Evolutionary conservation across 2,113 vertebrate species (phyloP).

Genomic region (Hepsetus odoe): DNA sequence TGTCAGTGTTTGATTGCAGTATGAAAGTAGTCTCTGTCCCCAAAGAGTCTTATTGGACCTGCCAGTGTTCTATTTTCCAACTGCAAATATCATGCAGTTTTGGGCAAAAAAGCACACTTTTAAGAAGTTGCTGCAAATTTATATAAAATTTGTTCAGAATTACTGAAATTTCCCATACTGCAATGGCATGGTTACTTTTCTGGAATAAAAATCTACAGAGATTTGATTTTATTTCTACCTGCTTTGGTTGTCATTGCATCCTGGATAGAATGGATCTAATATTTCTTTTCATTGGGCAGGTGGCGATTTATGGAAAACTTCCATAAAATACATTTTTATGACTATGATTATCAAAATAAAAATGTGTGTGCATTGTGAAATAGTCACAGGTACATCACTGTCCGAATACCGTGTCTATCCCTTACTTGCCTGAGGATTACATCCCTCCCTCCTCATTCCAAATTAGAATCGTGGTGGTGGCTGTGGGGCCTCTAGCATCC

Average conservation of each 20-base stretch:
- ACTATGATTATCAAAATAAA: too few species aligned
- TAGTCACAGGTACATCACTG: not conserved
- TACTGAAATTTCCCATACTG: not conserved
- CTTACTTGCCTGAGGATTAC: not conserved
- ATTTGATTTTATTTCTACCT: not conserved
- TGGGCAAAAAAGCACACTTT: constrained; percentile 5
- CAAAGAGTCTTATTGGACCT: constrained; percentile 42
- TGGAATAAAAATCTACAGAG: not conserved
- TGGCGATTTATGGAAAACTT: not conserved
- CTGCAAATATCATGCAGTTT: constrained; percentile 28
- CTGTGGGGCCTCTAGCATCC: constrained; percentile 40
- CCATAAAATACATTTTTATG: too few species aligned
- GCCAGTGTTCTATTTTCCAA: constrained; percentile 38
- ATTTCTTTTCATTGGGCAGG: not conserved
- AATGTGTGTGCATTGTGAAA: not conserved
- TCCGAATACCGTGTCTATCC: not conserved
- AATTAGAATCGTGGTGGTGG: constrained; percentile 18
- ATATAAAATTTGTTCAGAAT: constrained; percentile 7
- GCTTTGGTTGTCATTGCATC: too few species aligned
- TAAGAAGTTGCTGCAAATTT: constrained; percentile 9
- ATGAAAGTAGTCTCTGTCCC: constrained; percentile 31
- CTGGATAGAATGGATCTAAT: not conserved
- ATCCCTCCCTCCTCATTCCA: not conserved
- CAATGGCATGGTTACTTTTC: not conserved
- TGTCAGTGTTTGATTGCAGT: constrained; percentile 24